Evolutionary conservation across 2,113 vertebrate genomes (phyloP).

Genomic region (Cynopterus brachyotis): DNA sequence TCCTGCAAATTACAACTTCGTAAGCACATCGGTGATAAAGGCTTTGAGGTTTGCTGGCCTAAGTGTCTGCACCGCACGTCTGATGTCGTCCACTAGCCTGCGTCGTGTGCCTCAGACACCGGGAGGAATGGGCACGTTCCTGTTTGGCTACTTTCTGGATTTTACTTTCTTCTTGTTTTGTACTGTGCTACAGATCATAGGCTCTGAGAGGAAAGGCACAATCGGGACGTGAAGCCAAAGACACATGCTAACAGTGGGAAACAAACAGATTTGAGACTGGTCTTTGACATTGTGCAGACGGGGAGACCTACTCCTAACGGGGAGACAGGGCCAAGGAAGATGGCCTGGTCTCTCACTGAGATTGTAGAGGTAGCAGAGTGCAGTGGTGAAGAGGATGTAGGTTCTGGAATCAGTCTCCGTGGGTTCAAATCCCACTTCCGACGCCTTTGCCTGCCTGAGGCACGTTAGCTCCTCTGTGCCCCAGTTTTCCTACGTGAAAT

Average conservation of each 20-base stretch:
- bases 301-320: not conserved
- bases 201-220: not conserved
- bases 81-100: not conserved
- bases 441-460: not conserved
- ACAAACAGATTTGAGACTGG: not conserved
- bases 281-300: not conserved
- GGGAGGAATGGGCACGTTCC: not conserved
- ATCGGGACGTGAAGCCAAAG: not conserved
- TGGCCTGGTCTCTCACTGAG: not conserved
- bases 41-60: constrained; percentile 11
- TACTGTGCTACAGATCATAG: not conserved
- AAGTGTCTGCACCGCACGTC: not conserved
- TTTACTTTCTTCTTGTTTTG: constrained; percentile 18
- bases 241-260: not conserved
- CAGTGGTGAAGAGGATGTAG: not conserved
- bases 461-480: not conserved
- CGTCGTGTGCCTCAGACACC: not conserved
- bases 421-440: not conserved
- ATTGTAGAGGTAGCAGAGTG: not conserved
- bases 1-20: not conserved
- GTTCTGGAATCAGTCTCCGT: not conserved
- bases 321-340: not conserved
- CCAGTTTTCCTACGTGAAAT: not conserved
- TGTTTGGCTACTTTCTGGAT: not conserved
- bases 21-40: constrained; percentile 33